Conservation (phyloP, 2,888 invertebrate genomes). For the Rotaria macrura region DNA sequence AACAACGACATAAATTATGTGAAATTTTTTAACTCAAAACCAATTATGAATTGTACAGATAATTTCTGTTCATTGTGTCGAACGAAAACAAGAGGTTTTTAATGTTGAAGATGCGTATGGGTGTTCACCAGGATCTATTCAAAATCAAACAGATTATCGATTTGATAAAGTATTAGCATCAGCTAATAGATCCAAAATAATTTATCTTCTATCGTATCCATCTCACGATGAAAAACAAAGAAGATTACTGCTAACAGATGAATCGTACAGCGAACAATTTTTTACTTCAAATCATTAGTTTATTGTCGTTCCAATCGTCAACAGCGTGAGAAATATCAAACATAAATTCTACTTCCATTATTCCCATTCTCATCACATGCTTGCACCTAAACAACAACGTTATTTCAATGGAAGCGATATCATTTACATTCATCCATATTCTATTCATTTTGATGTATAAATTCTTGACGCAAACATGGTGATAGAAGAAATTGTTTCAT, state of each 20-base stretch:
- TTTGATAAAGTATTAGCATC: no score
- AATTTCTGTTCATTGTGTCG: background rate
- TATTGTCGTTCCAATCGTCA: background rate
- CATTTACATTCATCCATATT: background rate
- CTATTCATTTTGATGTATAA: background rate
- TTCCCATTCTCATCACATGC: background rate
- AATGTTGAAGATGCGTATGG: background rate
- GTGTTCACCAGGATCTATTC: background rate
- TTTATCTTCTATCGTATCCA: no score
- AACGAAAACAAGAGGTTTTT: background rate
- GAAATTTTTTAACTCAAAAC: no score
- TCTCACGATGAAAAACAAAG: no score
- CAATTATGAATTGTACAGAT: background rate
- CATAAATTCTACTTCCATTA: background rate
- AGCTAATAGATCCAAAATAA: no score
- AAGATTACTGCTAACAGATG: no score
- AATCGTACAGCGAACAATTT: no score
- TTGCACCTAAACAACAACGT: background rate
- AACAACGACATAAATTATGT: no score
- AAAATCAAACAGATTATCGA: no score
- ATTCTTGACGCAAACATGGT: background rate
- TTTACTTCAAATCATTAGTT: background rate
- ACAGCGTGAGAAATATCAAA: background rate
- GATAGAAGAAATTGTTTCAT: background rate
- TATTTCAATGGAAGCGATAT: background rate